Conservation (phyloP, 2,888 invertebrate genomes). For the Tolmerus cingulatus region DNA sequence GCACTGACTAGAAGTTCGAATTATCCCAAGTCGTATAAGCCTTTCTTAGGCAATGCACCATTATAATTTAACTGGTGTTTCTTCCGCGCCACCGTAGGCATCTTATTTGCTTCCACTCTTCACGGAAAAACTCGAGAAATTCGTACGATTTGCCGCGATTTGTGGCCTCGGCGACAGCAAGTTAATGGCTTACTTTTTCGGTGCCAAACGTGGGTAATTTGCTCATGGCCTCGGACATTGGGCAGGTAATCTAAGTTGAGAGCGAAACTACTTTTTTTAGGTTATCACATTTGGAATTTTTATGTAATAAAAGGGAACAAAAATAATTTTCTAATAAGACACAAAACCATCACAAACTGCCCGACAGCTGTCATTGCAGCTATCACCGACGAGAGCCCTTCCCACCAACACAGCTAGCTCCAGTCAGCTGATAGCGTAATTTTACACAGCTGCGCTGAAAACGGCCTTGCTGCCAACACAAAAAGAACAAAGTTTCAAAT, state of each 20-base stretch:
- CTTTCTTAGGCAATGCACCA: constrained; percentile 42
- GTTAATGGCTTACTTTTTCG: neutral
- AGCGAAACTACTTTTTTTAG: neutral
- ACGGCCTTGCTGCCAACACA: neutral
- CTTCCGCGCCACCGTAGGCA: neutral
- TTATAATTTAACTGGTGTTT: neutral
- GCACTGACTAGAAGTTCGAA: neutral
- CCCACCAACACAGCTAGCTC: neutral
- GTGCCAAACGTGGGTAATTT: neutral
- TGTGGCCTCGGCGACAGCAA: neutral
- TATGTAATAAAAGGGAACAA: constrained; percentile 46
- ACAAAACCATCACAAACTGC: constrained; percentile 43
- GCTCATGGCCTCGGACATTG: neutral
- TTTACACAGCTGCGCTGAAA: neutral
- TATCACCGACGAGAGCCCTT: neutral
- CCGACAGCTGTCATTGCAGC: constrained; percentile 29
- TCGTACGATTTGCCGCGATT: neutral
- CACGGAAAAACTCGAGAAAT: neutral
- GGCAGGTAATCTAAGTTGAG: neutral
- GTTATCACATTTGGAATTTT: constrained; percentile 44
- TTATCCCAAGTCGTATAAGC: constrained; percentile 50
- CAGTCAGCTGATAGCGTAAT: neutral
- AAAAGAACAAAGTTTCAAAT: neutral
- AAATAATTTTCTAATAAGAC: constrained; percentile 45
- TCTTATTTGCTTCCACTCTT: neutral